phyloP scores from a whole-genome alignment of 2,888 invertebrate genomes.

The Tridacna gigas region DNA sequence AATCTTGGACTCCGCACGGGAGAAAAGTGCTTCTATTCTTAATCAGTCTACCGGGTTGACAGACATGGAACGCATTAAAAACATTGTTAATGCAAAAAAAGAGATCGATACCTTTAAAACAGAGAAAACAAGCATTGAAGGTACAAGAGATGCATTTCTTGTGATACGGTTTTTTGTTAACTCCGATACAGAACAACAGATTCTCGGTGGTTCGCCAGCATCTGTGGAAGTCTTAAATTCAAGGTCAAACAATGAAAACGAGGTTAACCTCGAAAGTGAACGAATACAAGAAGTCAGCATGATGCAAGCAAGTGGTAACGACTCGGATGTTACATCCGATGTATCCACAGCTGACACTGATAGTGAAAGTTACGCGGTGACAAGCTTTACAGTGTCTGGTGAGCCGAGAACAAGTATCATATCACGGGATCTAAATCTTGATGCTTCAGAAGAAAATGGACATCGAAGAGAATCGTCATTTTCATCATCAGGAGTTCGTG shows the following conservation, averaged over 20 bases:
- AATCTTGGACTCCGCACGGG: neutral
- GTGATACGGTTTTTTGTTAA: slow-evolving; percentile 60
- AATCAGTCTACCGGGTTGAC: neutral
- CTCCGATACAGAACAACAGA: slow-evolving; percentile 46
- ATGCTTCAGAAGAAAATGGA: neutral
- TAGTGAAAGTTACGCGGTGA: neutral
- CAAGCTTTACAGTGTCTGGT: neutral
- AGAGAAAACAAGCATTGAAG: slow-evolving; percentile 25
- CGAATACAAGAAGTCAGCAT: slow-evolving; percentile 36
- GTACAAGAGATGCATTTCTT: slow-evolving; percentile 51
- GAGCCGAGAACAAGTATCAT: no score
- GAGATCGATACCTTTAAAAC: slow-evolving; percentile 22
- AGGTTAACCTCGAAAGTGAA: slow-evolving; percentile 42
- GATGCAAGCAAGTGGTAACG: slow-evolving; percentile 9
- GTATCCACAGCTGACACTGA: slow-evolving; percentile 1
- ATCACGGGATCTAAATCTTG: neutral
- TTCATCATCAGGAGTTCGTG: neutral
- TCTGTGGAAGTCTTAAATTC: slow-evolving; percentile 60
- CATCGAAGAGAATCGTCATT: neutral
- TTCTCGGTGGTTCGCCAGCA: slow-evolving; percentile 46
- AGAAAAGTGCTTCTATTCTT: slow-evolving; percentile 25
- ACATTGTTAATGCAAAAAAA: neutral
- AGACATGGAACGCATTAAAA: slow-evolving; percentile 13
- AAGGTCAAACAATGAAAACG: slow-evolving; percentile 18
- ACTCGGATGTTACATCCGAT: slow-evolving; percentile 1